Base-by-base conservation (phyloP, 2,888 invertebrate species). In the Lycocerus yunnanus region DNA sequence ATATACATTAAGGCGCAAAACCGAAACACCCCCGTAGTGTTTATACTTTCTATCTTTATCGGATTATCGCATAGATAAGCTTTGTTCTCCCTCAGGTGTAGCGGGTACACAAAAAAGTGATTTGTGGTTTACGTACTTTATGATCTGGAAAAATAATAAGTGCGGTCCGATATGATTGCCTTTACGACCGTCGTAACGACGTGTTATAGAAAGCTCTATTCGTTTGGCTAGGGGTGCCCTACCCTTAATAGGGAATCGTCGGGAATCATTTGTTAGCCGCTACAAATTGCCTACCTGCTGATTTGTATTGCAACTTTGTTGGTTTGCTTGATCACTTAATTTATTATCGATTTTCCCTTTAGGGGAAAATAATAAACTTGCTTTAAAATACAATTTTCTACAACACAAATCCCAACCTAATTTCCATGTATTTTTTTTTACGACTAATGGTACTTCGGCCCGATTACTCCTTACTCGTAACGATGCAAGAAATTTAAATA, bases 91-190 rank as follows among this genome's bases (percentile, higher is more conserved):
- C 78, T 80, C 79, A 75, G 75, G 72, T 72, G 73, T 63, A 63
- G 69, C 75, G 77, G 68, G 65, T 69, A 59, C 60, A 71, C 76
- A 77, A 81, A 80, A 81, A 80, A 80, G 80, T 83, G 83, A 83
- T 83, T 83, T 83, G 82, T 82, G 80, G 75, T 76, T 78, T 71
- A 77, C 75, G 80, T 78, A 81, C 78, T 83, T 83, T 83, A 83
- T 83, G 83, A 83, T 82, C 82, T 81, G 83, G 83, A 83, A 83
- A 83, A 83, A 83, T 83, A 83, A 83, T 83, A 83, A 83, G 83
- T 82, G 81, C 82, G 82, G 82, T 81, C 83, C 83, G 82, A 83
- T 83, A 82, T 83, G 83, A 83, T 83, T 83, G 83, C 83, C 82
- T 83, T 82, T 82, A 82, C 80, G 81, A 80, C 77, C 77, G 79